Base-by-base conservation (phyloP, 2,113 vertebrate genomes). In the Motacilla alba region DNA sequence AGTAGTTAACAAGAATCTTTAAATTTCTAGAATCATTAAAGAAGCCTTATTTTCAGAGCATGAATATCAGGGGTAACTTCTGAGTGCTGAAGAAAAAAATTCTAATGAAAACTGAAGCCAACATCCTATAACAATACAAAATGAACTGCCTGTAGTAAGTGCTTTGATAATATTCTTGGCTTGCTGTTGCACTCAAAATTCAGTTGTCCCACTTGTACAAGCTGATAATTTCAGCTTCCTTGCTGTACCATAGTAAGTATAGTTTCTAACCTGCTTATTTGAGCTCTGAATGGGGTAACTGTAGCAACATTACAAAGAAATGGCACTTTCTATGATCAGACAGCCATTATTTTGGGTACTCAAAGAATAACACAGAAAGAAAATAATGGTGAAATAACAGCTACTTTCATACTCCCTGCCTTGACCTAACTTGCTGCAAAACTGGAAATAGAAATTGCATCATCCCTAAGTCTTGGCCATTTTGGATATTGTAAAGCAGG, bases 181-280 rank as follows among this genome's bases (percentile, higher is more conserved):
- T 93, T 70, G 7, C 10, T 67, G 3, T 23, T 91, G 35, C 47
- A 82, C n/a, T 70, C 52, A 74, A 67, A 78, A 20, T 33, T 59
- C 22, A 43, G 6, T 27, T 47, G 13, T 39, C 15, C 16, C 8
- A 4, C 44, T 63, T 82, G 19, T 50, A 28, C 23, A 56, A 77
- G 41, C 15, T 44, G 8, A 4, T 69, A 39, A 68, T 76, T 88
- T 85, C 44, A 88, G 11, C 21, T 94, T 88, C 7, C 30, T 69
- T 55, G n/a, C 18, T 17, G 5, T 55, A 17, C 6, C 0, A 0
- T 10, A 53, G 10, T 21, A 37, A 9, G 10, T 53, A 19, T 3
- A 31, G 16, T 55, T 92, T 87, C 33, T 44, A 79, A 55, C 15
- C 58, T 81, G 16, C 28, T 73, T 64, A 39, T 87, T 73, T 74